Evolutionary conservation across 2,797 vertebrate species (phyloP).

Genomic region (Anguilla megastoma): DNA sequence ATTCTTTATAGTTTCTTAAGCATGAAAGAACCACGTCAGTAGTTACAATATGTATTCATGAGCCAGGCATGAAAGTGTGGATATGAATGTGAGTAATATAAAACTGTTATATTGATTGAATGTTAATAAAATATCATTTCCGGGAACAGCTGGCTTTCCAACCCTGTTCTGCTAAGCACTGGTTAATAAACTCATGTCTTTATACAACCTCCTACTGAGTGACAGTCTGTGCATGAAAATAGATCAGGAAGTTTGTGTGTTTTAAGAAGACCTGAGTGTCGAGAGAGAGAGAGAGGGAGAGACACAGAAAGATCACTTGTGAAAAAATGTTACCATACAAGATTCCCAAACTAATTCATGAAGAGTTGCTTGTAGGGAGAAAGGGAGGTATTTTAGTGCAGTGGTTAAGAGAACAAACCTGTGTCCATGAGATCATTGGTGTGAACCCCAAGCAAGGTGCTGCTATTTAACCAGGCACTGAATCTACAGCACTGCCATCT

Average conservation of each 20-base stretch:
- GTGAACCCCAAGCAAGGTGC: neutral
- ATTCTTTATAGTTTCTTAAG: neutral
- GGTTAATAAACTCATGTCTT: neutral
- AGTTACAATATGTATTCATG: constrained; percentile 6
- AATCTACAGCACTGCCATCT: neutral
- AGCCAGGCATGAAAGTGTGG: neutral
- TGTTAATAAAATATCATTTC: neutral
- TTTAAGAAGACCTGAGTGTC: neutral
- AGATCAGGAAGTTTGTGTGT: neutral
- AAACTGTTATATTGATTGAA: neutral
- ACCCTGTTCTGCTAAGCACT: neutral
- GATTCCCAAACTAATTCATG: neutral
- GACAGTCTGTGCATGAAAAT: neutral
- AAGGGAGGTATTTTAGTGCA: neutral
- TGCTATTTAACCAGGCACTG: neutral
- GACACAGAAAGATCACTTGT: neutral
- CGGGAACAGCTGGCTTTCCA: neutral
- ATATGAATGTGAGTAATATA: neutral
- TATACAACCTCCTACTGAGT: neutral
- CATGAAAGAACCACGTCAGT: neutral
- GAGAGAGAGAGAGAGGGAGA: neutral
- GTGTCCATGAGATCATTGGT: neutral
- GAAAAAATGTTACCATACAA: neutral
- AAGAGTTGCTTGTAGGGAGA: neutral
- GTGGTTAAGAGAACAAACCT: neutral